Conservation (phyloP, 1,140 invertebrate genomes). For the Zaprionus vittiger region DNA sequence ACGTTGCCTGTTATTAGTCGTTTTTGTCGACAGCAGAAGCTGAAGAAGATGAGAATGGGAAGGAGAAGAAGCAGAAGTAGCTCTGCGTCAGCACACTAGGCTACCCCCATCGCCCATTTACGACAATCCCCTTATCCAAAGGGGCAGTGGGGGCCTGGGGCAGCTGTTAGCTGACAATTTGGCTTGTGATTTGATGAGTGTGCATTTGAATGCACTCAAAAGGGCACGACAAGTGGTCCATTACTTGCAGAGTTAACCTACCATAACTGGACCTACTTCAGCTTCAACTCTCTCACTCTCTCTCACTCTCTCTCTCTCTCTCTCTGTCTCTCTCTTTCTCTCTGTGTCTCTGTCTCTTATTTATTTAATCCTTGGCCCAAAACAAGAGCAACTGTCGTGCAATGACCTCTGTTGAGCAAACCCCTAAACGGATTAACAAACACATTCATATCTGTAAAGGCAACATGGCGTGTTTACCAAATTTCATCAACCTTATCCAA, state of each 20-base stretch:
- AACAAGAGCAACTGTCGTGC: conserved; percentile 2
- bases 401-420: not conserved
- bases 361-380: not conserved
- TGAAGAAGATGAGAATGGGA: not conserved
- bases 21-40: conserved; percentile 34
- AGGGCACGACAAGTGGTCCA: conserved; percentile 32
- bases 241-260: conserved; percentile 42
- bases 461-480: too few species aligned
- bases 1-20: conserved; percentile 62
- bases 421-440: too few species aligned
- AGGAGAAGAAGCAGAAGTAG: not conserved
- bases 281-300: not conserved
- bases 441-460: too few species aligned
- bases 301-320: not conserved
- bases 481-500: too few species aligned
- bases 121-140: conserved; percentile 4
- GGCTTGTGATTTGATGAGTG: conserved; percentile 56
- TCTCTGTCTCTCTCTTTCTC: not conserved
- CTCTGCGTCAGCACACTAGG: not conserved
- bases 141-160: not conserved
- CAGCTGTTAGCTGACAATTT: conserved; percentile 42
- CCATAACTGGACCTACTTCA: conserved; percentile 11
- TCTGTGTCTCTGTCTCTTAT: not conserved
- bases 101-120: conserved; percentile 20
- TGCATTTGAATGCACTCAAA: conserved; percentile 57